Base-by-base conservation (phyloP, 2,797 vertebrate species). In the Micrastur ruficollis region DNA sequence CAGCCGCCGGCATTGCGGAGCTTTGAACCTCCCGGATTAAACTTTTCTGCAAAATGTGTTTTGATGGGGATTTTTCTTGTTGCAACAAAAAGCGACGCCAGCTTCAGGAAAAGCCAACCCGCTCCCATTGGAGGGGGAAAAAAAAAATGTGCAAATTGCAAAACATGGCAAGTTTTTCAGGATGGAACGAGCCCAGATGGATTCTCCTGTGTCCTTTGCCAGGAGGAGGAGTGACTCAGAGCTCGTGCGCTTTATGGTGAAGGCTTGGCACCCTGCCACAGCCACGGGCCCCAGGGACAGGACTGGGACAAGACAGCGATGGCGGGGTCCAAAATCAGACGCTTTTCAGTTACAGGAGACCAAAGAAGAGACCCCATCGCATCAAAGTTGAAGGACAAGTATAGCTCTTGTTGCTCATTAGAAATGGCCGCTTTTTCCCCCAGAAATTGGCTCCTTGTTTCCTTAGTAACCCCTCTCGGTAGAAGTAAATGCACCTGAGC, bases 151-250 rank as follows among this genome's bases (percentile, higher is more conserved):
- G 56, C 50, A 91, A 86, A 81, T 74, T 84, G 74, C 74, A 80
- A 89, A 95, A 78, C 75, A 42, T 44, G 84, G 71, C 84, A 83
- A 91, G 65, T 76, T 91, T 61, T 82, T 89, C 23, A 22, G 92
- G 71, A 85, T 96, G 96, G 95, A 96, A 95, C 1, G 9, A 90
- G 90, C 94, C 91, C 94, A 94, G 93, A 87, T 94, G 88, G 95
- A 94, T 93, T 97, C 86, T 95, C 92, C 90, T 3, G 0, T 59
- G 92, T 26, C 55, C 52, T 89, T 49, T 96, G 89, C 91, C 95
- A 96, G 79, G 3, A 92, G 86, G 34, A 94, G 66, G 50, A 92
- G 75, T 78, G 79, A 91, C 86, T 96, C 81, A 89, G 89, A 95
- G 65, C 79, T 76, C 11, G 2, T 25, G 56, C 5, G 5, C 27